Evolutionary conservation across 2,888 invertebrate species (phyloP).

Genomic region (Notocelia uddmanniana): DNA sequence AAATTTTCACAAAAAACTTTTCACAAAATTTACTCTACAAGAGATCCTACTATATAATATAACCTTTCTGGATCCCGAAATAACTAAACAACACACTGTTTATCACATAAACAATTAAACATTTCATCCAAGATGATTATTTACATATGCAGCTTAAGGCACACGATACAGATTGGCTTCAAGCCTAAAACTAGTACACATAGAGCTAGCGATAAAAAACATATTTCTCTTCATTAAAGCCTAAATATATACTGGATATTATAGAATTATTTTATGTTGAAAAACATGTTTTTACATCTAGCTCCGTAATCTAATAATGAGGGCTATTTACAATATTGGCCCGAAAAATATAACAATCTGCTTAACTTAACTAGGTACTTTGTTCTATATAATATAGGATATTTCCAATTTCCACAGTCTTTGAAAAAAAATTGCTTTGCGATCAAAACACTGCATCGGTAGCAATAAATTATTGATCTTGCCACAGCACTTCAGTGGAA

Average conservation of each 20-base stretch:
- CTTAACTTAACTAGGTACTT: constrained; percentile 42
- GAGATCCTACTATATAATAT: not conserved
- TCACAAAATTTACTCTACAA: no score
- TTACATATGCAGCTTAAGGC: constrained; percentile 76
- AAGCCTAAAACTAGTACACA: constrained; percentile 60
- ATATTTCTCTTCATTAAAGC: no score
- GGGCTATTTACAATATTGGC: constrained; percentile 73
- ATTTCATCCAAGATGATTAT: constrained; percentile 80
- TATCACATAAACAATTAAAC: constrained; percentile 70
- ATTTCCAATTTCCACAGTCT: constrained; percentile 77
- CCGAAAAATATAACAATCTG: constrained; percentile 68
- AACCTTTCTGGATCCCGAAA: constrained; percentile 24
- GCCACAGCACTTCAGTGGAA: constrained; percentile 39
- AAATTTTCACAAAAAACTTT: no score
- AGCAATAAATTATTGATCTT: constrained; percentile 55
- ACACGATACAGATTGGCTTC: constrained; percentile 76
- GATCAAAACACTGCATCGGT: constrained; percentile 69
- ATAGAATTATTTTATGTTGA: not conserved
- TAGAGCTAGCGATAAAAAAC: constrained; percentile 12
- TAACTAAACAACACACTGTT: constrained; percentile 64
- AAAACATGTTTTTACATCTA: constrained; percentile 5
- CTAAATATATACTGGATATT: no score
- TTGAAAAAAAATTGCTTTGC: constrained; percentile 69
- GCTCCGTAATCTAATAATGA: constrained; percentile 52
- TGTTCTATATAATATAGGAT: constrained; percentile 49